These are phyloP conservation scores for Balanococcus diminutus DNA, from an alignment of 2,888 invertebrate genomes.

Conservation along the genomic window DNA sequence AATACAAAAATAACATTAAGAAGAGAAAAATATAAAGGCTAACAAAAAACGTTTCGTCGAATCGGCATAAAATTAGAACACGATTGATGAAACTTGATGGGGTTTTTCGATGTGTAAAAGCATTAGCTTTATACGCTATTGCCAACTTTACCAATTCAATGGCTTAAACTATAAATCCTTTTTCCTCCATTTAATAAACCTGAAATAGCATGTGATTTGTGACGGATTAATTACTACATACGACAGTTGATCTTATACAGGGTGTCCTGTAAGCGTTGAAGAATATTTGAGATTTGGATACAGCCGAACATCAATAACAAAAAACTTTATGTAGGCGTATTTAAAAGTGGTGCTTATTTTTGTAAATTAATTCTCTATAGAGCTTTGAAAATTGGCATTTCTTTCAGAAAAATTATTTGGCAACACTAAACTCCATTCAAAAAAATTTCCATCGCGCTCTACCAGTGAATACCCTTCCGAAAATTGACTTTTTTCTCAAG, in stretches of 20 bases:
- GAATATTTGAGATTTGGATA: not conserved
- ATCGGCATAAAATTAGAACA: not conserved
- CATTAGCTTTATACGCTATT: not conserved
- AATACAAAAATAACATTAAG: not conserved
- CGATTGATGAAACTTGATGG: not conserved
- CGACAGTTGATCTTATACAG: not conserved
- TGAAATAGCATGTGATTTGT: not conserved
- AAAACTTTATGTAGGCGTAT: not conserved
- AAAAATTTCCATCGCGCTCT: no score
- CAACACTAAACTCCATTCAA: no score
- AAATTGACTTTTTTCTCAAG: no score
- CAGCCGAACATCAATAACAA: not conserved
- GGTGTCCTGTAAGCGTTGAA: not conserved
- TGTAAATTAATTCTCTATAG: not conserved
- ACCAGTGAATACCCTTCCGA: no score
- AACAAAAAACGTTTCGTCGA: not conserved
- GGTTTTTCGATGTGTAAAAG: not conserved
- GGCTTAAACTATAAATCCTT: not conserved
- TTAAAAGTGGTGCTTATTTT: not conserved
- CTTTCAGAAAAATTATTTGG: no score
- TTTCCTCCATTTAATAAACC: not conserved
- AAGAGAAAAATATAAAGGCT: no score
- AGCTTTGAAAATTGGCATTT: no score
- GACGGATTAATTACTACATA: not conserved
- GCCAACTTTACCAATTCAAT: not conserved